A percentile compares a stretch with the other conserved stretches of the same genome.
Conservation (phyloP, 2,797 vertebrate genomes). For the Varecia variegata region DNA sequence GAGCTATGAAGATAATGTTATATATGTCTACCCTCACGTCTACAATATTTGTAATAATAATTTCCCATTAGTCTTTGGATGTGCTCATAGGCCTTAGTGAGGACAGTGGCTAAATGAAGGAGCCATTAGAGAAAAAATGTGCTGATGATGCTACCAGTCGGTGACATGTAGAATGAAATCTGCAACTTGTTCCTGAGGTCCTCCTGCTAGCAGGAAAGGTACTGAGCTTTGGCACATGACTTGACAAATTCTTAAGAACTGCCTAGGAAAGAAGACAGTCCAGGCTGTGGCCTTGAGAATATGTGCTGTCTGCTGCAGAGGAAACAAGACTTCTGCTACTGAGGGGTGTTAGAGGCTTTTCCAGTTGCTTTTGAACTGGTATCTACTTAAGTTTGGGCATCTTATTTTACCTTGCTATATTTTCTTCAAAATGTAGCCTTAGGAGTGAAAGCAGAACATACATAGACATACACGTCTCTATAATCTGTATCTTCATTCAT, state of each 20-base stretch:
- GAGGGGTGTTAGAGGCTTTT: background rate
- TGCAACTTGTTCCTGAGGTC: conserved; percentile 32
- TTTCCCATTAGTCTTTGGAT: background rate
- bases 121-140: background rate
- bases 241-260: conserved; percentile 55
- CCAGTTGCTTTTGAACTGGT: background rate
- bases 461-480: background rate
- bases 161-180: conserved; percentile 40
- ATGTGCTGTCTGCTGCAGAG: background rate
- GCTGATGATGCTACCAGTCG: background rate
- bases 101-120: background rate
- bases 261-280: background rate
- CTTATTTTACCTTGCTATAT: conserved; percentile 18
- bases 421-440: conserved; percentile 38
- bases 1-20: background rate
- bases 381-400: background rate
- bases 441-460: conserved; percentile 13
- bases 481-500: background rate
- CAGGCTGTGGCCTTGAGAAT: background rate
- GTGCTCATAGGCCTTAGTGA: background rate
- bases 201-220: background rate
- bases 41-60: conserved; percentile 14
- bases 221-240: conserved; percentile 28
- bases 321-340: background rate
- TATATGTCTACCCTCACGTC: background rate